Conservation (phyloP, 2,888 invertebrate species). For the Microctonus brassicae region DNA sequence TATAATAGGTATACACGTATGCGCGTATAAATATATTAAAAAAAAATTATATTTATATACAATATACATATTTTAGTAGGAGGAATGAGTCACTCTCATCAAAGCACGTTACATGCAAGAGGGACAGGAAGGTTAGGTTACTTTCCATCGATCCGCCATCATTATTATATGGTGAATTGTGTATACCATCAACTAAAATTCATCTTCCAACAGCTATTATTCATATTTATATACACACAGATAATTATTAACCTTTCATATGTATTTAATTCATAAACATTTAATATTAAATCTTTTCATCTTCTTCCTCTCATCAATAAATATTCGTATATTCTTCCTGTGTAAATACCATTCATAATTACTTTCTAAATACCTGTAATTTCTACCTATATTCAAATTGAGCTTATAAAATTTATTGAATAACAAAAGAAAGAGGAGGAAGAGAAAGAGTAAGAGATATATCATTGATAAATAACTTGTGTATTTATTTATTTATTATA, state of each 20-base stretch:
- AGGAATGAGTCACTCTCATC: slow-evolving; percentile 29
- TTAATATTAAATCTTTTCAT: not conserved
- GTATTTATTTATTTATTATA: too few species aligned
- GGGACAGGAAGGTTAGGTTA: not conserved
- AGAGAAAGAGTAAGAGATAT: too few species aligned
- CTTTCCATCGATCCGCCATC: not conserved
- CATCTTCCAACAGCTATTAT: not conserved
- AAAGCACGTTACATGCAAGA: not conserved
- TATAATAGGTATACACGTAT: not conserved
- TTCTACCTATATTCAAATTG: too few species aligned
- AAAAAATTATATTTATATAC: too few species aligned
- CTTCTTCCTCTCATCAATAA: too few species aligned
- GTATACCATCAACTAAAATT: not conserved
- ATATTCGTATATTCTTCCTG: too few species aligned
- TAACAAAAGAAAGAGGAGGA: too few species aligned
- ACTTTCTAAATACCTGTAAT: too few species aligned
- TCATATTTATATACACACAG: too few species aligned
- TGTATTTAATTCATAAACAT: not conserved
- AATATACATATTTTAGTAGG: slow-evolving; percentile 6
- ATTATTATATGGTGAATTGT: not conserved
- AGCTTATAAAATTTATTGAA: too few species aligned
- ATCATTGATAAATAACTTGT: too few species aligned
- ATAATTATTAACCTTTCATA: not conserved
- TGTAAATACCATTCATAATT: too few species aligned
- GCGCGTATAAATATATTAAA: not conserved